Conservation (phyloP, 2,888 invertebrate genomes). For the Escarpia spicata region DNA sequence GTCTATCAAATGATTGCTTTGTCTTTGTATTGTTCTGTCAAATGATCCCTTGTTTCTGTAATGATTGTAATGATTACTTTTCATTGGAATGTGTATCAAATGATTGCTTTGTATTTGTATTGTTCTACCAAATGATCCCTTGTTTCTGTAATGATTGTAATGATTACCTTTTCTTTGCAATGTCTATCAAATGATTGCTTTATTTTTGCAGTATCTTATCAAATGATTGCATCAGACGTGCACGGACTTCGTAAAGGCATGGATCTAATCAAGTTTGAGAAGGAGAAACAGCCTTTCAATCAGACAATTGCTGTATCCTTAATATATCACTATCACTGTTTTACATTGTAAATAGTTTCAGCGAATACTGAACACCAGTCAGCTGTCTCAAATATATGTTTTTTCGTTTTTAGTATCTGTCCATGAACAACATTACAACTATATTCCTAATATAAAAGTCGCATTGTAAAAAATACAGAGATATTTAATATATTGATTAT, state of each 20-base stretch:
- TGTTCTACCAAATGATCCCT: too few relatives aligned
- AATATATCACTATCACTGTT: not conserved
- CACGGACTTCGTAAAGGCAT: conserved; percentile 34
- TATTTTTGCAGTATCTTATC: conserved; percentile 33
- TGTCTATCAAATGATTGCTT: not conserved
- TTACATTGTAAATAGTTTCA: not conserved
- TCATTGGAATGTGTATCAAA: too few relatives aligned
- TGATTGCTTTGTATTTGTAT: too few relatives aligned
- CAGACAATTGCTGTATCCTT: conserved; percentile 27
- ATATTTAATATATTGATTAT: conserved; percentile 12
- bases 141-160: not conserved
- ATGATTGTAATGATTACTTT: too few relatives aligned
- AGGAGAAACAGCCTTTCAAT: conserved; percentile 31
- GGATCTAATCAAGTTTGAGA: conserved; percentile 36
- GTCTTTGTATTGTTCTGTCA: too few relatives aligned
- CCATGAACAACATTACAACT: not conserved
- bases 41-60: too few relatives aligned
- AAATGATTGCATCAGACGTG: conserved; percentile 33
- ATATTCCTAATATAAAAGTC: not conserved
- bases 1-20: too few relatives aligned
- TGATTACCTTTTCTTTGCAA: conserved; percentile 22
- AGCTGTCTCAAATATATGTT: not conserved
- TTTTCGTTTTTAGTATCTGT: not conserved
- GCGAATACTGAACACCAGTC: not conserved
- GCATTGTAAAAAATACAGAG: not conserved